A percentile compares a stretch with the other conserved stretches of the same genome.
Evolutionary conservation across 2,113 vertebrate genomes (phyloP).

Genomic region (Passer domesticus): DNA sequence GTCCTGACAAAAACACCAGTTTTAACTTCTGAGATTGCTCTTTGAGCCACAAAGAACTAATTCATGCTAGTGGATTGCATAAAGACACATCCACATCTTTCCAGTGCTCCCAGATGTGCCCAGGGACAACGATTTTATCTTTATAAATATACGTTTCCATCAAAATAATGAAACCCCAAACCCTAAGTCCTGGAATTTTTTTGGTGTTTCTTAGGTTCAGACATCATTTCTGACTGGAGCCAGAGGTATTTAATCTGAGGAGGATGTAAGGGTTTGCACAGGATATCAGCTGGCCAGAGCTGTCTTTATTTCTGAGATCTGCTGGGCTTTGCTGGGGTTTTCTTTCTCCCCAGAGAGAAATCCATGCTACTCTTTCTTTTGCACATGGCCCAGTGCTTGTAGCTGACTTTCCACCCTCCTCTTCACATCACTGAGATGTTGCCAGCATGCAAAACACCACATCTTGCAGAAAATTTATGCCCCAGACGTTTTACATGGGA

Average conservation of each 20-base stretch:
- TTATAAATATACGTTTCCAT: not conserved
- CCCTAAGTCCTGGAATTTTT: not conserved
- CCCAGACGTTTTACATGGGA: not conserved
- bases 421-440: not conserved
- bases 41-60: not conserved
- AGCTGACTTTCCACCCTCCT: not conserved
- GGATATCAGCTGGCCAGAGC: not conserved
- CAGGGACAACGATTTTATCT: not conserved
- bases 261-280: not conserved
- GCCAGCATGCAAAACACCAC: not conserved
- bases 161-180: not conserved
- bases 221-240: not conserved
- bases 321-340: not conserved
- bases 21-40: not conserved
- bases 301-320: not conserved
- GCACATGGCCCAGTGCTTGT: not conserved
- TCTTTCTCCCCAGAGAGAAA: not conserved
- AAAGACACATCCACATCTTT: not conserved
- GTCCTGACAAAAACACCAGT: not conserved
- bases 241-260: not conserved
- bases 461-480: not conserved
- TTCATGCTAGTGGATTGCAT: not conserved
- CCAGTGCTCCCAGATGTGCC: not conserved
- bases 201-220: not conserved
- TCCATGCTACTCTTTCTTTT: not conserved